Evolutionary conservation across 2,113 vertebrate species (phyloP).

Genomic region (Chaetorhynchus papuensis): DNA sequence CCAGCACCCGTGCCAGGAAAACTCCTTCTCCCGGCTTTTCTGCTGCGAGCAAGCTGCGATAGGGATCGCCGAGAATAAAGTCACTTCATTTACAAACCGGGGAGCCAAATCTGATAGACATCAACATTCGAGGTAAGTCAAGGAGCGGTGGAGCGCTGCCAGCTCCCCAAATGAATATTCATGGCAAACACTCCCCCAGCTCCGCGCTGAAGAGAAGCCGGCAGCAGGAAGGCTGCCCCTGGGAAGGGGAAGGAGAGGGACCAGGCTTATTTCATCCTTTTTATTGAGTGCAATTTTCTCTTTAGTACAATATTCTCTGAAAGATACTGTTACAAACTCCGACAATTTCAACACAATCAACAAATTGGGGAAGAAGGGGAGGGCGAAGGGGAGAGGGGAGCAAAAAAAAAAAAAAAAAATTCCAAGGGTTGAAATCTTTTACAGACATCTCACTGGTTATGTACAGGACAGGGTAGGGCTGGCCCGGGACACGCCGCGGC

Average conservation of each 20-base stretch:
- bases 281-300: conserved; percentile 82
- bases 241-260: conserved; percentile 16
- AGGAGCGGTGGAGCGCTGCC: not conserved
- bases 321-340: conserved; percentile 77
- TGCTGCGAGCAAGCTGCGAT: not conserved
- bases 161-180: conserved; percentile 14
- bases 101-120: conserved; percentile 3
- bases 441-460: conserved; percentile 60
- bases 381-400: not conserved
- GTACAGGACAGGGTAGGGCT: conserved; percentile 30
- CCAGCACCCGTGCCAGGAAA: not conserved
- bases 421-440: conserved; percentile 59
- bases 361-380: conserved; percentile 44
- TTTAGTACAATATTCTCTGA: conserved; percentile 77
- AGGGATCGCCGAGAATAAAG: not conserved
- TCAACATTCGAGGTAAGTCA: not conserved
- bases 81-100: not conserved
- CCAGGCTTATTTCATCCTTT: conserved; percentile 63
- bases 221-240: conserved; percentile 7
- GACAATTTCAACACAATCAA: conserved; percentile 77
- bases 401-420: not conserved
- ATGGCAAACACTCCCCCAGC: not conserved
- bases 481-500: not conserved
- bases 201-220: not conserved
- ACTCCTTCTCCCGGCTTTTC: not conserved